phyloP scores from a whole-genome alignment of 2,797 vertebrate species.

The Sciurus vulgaris region DNA sequence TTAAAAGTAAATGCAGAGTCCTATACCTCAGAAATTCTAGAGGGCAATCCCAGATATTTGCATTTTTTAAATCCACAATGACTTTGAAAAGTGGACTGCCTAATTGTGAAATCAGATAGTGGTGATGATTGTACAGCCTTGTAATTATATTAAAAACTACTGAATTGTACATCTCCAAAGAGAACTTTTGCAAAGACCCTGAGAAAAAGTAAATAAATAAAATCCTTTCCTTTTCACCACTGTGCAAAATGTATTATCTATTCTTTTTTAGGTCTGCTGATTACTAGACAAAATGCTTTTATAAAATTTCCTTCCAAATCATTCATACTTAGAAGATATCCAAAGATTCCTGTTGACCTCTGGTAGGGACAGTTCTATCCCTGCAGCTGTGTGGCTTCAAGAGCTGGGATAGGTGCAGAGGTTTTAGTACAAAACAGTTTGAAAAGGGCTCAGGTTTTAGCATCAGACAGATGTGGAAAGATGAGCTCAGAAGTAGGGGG shows the following conservation, averaged over 20 bases:
- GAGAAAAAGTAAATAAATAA: not conserved
- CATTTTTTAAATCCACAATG: not conserved
- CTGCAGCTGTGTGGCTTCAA: not conserved
- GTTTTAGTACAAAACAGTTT: not conserved
- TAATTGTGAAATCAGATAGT: not conserved
- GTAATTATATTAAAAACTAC: not conserved
- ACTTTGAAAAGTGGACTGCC: not conserved
- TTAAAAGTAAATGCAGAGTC: not conserved
- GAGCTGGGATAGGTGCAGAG: not conserved
- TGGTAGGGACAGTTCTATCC: not conserved
- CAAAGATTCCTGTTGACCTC: not conserved
- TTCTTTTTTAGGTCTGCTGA: not conserved
- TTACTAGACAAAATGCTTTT: not conserved
- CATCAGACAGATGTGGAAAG: not conserved
- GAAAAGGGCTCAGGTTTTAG: slow-evolving; percentile 39
- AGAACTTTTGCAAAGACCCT: not conserved
- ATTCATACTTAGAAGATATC: not conserved
- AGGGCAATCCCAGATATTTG: not conserved
- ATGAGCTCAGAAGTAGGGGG: not conserved
- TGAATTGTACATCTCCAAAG: not conserved
- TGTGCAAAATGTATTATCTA: not conserved
- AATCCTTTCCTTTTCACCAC: not conserved
- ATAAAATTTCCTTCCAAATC: not conserved
- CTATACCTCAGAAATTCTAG: not conserved
- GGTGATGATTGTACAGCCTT: not conserved